phyloP scores from a whole-genome alignment of 2,797 vertebrate species.

The Myotis pilosus region DNA sequence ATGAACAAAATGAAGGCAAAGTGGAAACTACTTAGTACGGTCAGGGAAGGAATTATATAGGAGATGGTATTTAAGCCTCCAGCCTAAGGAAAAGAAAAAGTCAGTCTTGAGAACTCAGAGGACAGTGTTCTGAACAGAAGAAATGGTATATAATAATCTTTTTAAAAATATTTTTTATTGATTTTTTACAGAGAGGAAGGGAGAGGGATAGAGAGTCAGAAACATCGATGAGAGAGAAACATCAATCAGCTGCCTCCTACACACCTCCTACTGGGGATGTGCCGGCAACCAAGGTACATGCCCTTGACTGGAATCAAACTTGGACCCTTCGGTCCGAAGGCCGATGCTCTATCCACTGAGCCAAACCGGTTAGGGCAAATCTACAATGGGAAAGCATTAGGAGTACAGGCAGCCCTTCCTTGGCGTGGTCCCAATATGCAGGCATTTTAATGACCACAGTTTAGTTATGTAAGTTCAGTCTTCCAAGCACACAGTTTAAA shows the following conservation, averaged over 20 bases:
- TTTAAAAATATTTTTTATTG: too few species aligned
- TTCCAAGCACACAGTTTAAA: background rate
- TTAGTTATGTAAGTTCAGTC: background rate
- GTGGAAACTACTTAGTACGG: background rate
- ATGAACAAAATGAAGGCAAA: constrained; percentile 27
- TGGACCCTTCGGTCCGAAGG: too few species aligned
- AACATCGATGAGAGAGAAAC: too few species aligned
- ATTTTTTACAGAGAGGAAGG: too few species aligned
- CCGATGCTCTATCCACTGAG: too few species aligned
- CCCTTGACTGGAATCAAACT: too few species aligned
- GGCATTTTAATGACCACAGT: background rate
- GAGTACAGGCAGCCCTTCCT: background rate
- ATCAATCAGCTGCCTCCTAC: too few species aligned
- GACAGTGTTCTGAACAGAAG: background rate
- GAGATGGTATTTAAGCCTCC: background rate
- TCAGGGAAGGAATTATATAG: background rate
- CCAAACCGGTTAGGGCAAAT: too few species aligned
- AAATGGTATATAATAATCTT: background rate
- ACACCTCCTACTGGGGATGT: too few species aligned
- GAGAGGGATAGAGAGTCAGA: too few species aligned
- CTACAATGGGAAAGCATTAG: background rate
- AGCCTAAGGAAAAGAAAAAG: background rate
- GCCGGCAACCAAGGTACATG: too few species aligned
- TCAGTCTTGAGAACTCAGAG: background rate
- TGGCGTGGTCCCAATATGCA: background rate